Base-by-base conservation (phyloP, 2,113 vertebrate genomes). In the Chlorocebus sabaeus region DNA sequence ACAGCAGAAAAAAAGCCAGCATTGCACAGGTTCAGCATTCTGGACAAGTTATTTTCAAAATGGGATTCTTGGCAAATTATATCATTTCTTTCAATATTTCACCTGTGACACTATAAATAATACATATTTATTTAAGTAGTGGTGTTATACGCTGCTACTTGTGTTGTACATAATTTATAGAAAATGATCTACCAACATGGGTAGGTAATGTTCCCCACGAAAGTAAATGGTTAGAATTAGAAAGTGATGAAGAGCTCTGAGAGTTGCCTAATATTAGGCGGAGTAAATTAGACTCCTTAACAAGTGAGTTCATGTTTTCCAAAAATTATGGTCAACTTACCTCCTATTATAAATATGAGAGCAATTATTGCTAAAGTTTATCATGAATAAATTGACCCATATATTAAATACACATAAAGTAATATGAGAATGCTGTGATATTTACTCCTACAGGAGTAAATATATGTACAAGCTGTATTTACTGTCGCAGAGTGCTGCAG, bases 101-200 rank as follows among this genome's bases (percentile, higher is more conserved):
- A 98, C 98, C 98, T 99, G 97, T 98, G 98, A 98, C 98, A 98
- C 92, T 95, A 98, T 99, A 98, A 99, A 99, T 99, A 98, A 99
- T 99, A 79, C 93, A 98, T 98, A 96, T 98, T 98, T 98, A 98
- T 98, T 98, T 98, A 98, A 98, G 97, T 96, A 98, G 96, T 93
- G 90, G 96, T 98, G 96, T 98, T 98, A 97, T 96, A 98, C 88
- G 70, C 84, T 97, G 86, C 93, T 97, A 43, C 98, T 98, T 96
- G 78, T 96, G 72, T 97, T 55, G 75, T 99, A 97, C 97, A 99
- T 99, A 98, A 99, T 99, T 99, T 98, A 99, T 98, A 96, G 97
- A 70, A 95, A 98, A 83, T 98, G 97, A 98, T 98, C 96, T 98
- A 72, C 96, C 94, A 97, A 98, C 93, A 83, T 52, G 55, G 84